Conservation (phyloP, 2,113 vertebrate species). For the Megaptera novaeangliae region DNA sequence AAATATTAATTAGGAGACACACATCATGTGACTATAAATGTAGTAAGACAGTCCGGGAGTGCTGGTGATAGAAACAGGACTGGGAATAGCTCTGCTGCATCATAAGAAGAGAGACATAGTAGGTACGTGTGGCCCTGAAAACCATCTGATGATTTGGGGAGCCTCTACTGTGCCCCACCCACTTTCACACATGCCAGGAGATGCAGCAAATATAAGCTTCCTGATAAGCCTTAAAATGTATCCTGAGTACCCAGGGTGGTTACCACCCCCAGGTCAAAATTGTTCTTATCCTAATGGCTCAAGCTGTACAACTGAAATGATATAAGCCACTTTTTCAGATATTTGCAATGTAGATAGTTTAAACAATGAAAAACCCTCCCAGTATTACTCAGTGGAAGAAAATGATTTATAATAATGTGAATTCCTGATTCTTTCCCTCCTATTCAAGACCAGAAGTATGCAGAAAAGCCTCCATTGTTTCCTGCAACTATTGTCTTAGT, state of each 20-base stretch:
- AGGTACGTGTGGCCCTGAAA: background rate
- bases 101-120: background rate
- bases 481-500: background rate
- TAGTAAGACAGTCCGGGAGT: background rate
- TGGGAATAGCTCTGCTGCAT: background rate
- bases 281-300: background rate
- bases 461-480: background rate
- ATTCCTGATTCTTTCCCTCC: background rate
- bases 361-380: background rate
- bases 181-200: background rate
- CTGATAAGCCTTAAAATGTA: background rate
- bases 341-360: background rate
- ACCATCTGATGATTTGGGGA: background rate
- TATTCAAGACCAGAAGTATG: background rate
- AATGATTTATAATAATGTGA: background rate
- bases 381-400: background rate
- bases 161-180: fast-evolving
- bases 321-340: background rate
- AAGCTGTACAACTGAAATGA: background rate
- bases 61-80: background rate
- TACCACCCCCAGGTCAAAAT: background rate
- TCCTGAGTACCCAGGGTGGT: background rate
- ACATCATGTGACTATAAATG: background rate
- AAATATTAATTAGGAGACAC: background rate
- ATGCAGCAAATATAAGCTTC: background rate